These are phyloP conservation scores for Hephaestus fuliginosus DNA, from an alignment of 2,797 vertebrate genomes.

Conservation along the genomic window DNA sequence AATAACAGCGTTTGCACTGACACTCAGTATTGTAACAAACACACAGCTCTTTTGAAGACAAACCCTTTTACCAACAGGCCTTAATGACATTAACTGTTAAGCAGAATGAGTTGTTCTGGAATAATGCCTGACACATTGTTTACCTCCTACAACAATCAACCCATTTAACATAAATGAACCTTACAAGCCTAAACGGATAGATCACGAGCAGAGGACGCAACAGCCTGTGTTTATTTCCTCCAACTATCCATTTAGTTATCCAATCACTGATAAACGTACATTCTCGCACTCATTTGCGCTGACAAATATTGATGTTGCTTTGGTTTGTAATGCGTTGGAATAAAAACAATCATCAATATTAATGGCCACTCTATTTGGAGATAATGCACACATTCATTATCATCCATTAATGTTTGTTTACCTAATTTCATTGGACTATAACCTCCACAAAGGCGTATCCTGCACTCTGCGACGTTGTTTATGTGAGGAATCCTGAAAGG, in stretches of 20 bases:
- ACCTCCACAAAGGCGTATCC: constrained; percentile 61
- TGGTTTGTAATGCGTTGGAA: constrained; percentile 48
- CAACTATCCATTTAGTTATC: constrained; percentile 66
- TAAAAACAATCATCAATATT: constrained; percentile 75
- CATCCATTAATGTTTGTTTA: constrained; percentile 79
- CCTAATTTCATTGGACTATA: constrained; percentile 69
- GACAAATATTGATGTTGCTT: constrained; percentile 71
- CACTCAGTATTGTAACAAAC: constrained; percentile 29
- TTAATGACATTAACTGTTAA: constrained; percentile 64
- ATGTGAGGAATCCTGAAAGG: constrained; percentile 41
- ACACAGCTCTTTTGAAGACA: constrained; percentile 43
- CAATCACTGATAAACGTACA: constrained; percentile 67
- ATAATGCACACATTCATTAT: constrained; percentile 78
- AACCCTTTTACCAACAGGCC: constrained; percentile 45
- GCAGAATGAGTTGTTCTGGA: constrained; percentile 58
- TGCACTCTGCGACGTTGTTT: constrained; percentile 21
- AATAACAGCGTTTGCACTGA: constrained; percentile 20
- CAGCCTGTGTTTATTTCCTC: constrained; percentile 64
- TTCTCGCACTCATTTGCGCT: constrained; percentile 53
- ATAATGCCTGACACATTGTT: constrained; percentile 69
- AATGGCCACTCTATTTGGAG: constrained; percentile 69
- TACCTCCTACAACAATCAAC: constrained; percentile 70
- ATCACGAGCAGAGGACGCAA: constrained; percentile 59
- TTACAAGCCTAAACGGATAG: constrained; percentile 66
- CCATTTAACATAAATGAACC: constrained; percentile 72